These are phyloP conservation scores for Lepus townsendii DNA, from an alignment of 2,797 vertebrate species.

Conservation along the genomic window DNA sequence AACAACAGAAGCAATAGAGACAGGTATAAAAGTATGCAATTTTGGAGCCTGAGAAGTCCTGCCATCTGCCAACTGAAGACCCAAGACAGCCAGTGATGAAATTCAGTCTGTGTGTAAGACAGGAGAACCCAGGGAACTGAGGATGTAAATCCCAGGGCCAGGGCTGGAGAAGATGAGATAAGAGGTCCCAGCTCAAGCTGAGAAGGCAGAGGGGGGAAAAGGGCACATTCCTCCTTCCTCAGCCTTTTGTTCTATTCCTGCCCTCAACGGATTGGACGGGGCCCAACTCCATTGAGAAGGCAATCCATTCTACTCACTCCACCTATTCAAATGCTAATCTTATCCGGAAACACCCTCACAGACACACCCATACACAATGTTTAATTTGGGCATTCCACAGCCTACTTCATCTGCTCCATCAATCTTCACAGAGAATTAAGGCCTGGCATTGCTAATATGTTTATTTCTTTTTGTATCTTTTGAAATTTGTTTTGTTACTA, in stretches of 20 bases:
- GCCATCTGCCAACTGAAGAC: not conserved
- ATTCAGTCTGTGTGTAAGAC: not conserved
- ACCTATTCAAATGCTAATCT: not conserved
- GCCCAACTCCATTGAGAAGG: not conserved
- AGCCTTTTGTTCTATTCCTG: too few relatives aligned
- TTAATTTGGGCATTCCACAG: not conserved
- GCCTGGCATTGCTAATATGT: not conserved
- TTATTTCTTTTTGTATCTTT: not conserved
- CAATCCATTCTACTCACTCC: not conserved
- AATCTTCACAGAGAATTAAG: not conserved
- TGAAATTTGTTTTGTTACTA: not conserved
- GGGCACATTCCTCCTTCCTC: not conserved
- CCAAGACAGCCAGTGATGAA: too few relatives aligned
- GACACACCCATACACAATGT: not conserved
- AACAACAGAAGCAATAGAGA: not conserved
- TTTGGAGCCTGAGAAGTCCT: not conserved
- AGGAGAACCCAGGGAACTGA: not conserved
- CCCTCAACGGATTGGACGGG: not conserved
- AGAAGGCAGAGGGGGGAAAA: too few relatives aligned
- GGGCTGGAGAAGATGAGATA: not conserved
- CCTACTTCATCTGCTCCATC: not conserved
- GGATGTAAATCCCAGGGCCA: not conserved
- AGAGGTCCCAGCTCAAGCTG: not conserved
- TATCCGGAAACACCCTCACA: not conserved
- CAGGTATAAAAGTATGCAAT: not conserved